A percentile compares a stretch with the other conserved stretches of the same genome.
phyloP scores from a whole-genome alignment of 2,888 invertebrate genomes.

The Diogma glabrata region DNA sequence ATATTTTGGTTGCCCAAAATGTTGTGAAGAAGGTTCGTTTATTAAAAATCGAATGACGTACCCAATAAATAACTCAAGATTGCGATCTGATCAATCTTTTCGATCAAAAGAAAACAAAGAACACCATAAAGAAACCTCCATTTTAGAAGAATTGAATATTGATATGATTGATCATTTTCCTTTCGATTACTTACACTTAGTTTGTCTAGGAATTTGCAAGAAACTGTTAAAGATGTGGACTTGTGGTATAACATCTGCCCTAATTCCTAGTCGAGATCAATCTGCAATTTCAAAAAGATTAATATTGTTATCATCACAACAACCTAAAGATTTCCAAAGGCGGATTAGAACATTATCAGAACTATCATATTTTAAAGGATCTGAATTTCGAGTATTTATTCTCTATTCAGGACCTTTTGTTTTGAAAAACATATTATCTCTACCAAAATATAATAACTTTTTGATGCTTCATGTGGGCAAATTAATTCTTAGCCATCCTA shows the following conservation, averaged over 20 bases:
- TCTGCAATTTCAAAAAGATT: neutral
- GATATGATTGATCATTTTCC: neutral
- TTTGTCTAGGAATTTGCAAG: neutral
- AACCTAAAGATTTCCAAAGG: conserved; percentile 7
- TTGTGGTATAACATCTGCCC: neutral
- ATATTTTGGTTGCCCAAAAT: conserved; percentile 2
- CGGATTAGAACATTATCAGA: neutral
- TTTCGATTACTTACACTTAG: no score
- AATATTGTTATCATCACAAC: neutral
- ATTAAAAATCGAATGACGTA: conserved; percentile 4
- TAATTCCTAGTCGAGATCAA: neutral
- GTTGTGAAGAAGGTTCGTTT: neutral
- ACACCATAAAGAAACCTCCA: conserved; percentile 2
- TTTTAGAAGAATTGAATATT: conserved; percentile 3
- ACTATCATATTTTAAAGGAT: conserved; percentile 2
- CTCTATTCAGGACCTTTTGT: no score
- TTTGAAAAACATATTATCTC: neutral
- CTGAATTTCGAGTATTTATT: conserved; percentile 4
- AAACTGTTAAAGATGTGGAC: conserved; percentile 8
- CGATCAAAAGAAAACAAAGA: neutral
- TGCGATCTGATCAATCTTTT: conserved; percentile 5
- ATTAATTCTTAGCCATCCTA: neutral
- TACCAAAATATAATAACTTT: neutral
- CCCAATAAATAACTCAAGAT: neutral
- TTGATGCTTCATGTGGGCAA: neutral